These are phyloP conservation scores for Gryllus longicercus DNA, from an alignment of 2,888 invertebrate species.

Conservation along the genomic window DNA sequence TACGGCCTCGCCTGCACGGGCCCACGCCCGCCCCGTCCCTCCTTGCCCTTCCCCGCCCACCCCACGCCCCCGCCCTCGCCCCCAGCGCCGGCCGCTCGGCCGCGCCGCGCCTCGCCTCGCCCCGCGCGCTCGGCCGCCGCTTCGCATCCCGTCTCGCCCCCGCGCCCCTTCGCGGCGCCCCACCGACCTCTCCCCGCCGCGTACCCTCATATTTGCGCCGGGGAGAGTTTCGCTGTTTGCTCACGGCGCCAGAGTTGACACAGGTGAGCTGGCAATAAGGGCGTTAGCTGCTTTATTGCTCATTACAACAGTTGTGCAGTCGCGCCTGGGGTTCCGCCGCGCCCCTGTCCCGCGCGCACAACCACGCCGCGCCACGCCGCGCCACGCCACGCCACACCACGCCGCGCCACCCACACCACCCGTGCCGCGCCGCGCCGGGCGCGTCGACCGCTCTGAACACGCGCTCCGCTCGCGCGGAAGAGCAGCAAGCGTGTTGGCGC, in stretches of 20 bases:
- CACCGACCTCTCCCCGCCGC: background rate
- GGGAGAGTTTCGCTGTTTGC: slow-evolving; percentile 17
- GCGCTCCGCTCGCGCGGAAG: too few relatives aligned
- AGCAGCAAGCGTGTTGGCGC: too few relatives aligned
- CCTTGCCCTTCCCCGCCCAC: background rate
- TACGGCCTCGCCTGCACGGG: background rate
- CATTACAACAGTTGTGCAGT: slow-evolving; percentile 7
- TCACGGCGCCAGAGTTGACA: slow-evolving; percentile 17
- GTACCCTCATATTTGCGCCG: background rate
- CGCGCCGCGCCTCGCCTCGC: background rate
- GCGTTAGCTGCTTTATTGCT: slow-evolving; percentile 17
- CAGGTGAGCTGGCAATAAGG: slow-evolving; percentile 10
- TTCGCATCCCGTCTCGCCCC: background rate
- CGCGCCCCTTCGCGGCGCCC: background rate
- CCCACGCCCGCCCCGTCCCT: background rate
- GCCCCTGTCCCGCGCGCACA: background rate
- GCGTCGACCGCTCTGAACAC: too few relatives aligned
- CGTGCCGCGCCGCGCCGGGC: too few relatives aligned
- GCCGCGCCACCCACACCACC: too few relatives aligned
- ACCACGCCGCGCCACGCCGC: background rate
- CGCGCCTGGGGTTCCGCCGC: background rate
- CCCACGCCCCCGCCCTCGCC: background rate
- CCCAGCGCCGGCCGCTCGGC: background rate
- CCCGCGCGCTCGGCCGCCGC: background rate
- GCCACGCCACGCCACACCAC: background rate